Conservation (phyloP, 2,888 invertebrate species). For the Nowickia ferox region DNA sequence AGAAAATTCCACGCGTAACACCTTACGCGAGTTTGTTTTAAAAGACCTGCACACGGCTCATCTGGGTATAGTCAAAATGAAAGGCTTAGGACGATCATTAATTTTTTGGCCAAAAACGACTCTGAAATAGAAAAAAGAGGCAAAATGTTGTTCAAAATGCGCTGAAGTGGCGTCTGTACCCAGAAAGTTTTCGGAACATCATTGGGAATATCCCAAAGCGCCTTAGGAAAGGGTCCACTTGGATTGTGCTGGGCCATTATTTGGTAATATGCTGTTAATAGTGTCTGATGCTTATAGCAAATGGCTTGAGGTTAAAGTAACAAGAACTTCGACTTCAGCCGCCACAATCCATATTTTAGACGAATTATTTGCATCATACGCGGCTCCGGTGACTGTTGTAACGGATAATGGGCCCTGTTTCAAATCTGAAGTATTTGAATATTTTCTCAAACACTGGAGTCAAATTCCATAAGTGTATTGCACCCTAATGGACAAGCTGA, state of each 20-base stretch:
- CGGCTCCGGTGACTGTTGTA: neutral
- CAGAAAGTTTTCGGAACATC: too few species aligned
- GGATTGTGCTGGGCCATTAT: neutral
- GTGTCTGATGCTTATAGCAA: neutral
- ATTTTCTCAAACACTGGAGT: neutral
- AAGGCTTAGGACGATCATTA: neutral
- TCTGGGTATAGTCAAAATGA: conserved; percentile 8
- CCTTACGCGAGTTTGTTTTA: neutral
- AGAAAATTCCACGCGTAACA: too few species aligned
- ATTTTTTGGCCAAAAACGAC: neutral
- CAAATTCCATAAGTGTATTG: neutral
- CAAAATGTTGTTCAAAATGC: neutral
- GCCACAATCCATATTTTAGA: neutral
- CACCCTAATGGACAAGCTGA: neutral
- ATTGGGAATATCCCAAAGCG: too few species aligned
- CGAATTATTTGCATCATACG: neutral
- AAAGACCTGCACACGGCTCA: conserved; percentile 1
- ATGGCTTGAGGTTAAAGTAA: neutral
- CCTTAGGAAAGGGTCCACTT: too few species aligned
- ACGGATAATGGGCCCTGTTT: neutral
- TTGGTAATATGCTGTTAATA: neutral
- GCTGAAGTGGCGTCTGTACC: too few species aligned
- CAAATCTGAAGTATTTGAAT: neutral
- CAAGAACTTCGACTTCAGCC: neutral
- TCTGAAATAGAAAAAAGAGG: neutral